Base-by-base conservation (phyloP, 2,888 invertebrate species). In the Pyrochroa serraticornis region DNA sequence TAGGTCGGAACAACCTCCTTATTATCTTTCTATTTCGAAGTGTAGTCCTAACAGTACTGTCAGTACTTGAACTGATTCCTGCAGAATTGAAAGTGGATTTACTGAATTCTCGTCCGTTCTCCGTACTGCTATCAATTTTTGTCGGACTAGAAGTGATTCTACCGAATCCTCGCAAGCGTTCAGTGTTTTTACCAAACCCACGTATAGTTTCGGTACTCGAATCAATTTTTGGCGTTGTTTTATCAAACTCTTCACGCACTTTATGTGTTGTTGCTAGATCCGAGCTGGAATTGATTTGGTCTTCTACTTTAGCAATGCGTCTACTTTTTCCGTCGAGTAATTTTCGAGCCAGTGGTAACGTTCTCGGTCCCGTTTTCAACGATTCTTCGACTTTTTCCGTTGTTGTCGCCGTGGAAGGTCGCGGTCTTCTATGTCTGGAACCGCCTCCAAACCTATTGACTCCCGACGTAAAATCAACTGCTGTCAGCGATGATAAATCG, bases 401-500 rank as follows among this genome's bases (percentile, higher is more conserved):
- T 31, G 58, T 60, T 6, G 53, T 59, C 7, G 66, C 56, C 8
- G 62, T 57, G 10, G 59, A 14, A 14, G 60, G 45, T 47, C 45
- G 47, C 33, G 68, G 67, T 41, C 69, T 58, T 50, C 67, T 49
- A 14, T 68, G 60, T 57, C 69, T 65, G 7, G 60, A 60, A 38
- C 35, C 37, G n/a, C 55, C 51, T 13, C 59, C 42, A 13, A 44
- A 12, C 30, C 36, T 51, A 35, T 65, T 59, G 5, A 66, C 44
- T 6, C 66, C 69, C 22, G 63, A 62, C 36, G 58, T 59, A 54
- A 76, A 72, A 65, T 86, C 85, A 13, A 81, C 75, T 0, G 84
- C 82, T 1, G 83, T 84, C 41, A 85, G 72, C 1, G 84, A 84
- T 41, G 83, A 77, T 9, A 83, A 68, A 71, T 85, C 85, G 57